Percentiles rank a stretch among this genome's conserved stretches.
phyloP scores from a whole-genome alignment of 2,888 invertebrate species.

The Mythimna albipuncta region DNA sequence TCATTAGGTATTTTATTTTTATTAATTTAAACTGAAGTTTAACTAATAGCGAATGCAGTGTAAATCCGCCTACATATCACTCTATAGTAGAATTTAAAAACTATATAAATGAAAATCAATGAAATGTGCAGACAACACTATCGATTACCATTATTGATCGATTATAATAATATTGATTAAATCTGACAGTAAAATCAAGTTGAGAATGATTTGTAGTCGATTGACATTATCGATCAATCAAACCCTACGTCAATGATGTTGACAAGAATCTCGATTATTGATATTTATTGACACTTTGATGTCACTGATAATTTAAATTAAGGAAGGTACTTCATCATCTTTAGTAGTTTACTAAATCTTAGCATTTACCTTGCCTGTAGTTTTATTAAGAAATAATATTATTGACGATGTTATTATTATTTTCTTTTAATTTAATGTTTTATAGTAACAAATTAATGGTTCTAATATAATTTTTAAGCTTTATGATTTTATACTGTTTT shows the following conservation, averaged over 20 bases:
- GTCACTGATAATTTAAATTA: not conserved
- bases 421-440: too few relatives aligned
- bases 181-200: slow-evolving; percentile 33
- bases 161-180: slow-evolving; percentile 21
- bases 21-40: not conserved
- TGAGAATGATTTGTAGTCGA: slow-evolving; percentile 19
- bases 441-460: too few relatives aligned
- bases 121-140: slow-evolving; percentile 13
- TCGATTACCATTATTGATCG: slow-evolving; percentile 27
- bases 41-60: not conserved
- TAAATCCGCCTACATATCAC: not conserved
- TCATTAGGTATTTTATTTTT: not conserved
- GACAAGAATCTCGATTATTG: slow-evolving; percentile 4
- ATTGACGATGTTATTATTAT: too few relatives aligned
- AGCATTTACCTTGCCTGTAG: too few relatives aligned
- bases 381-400: too few relatives aligned
- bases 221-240: slow-evolving; percentile 37
- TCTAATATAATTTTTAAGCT: too few relatives aligned
- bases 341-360: not conserved
- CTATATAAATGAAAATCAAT: not conserved
- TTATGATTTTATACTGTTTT: too few relatives aligned
- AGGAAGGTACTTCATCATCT: not conserved
- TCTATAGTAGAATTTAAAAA: not conserved
- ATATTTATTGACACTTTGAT: slow-evolving; percentile 10
- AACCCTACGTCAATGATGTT: slow-evolving; percentile 2